Evolutionary conservation across 1,140 invertebrate genomes (phyloP).

Genomic region (Drosophila ambigua): DNA sequence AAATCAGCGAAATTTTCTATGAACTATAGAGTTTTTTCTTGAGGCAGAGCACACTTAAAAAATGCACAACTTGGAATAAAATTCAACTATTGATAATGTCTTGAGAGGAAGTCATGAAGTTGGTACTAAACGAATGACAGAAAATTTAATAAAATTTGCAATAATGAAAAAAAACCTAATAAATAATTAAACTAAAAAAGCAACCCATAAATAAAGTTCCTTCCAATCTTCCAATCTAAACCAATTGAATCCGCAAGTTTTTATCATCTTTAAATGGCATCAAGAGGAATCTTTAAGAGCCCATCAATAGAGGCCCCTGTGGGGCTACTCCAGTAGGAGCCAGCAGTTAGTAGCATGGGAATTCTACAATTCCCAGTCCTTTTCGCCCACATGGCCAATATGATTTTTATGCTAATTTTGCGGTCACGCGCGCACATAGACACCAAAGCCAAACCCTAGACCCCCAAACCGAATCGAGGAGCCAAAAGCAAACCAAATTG

Average conservation of each 20-base stretch:
- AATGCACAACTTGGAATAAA: background rate
- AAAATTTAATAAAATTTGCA: no score
- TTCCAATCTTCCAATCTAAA: background rate
- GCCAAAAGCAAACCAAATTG: conserved; percentile 67
- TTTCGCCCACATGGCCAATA: conserved; percentile 66
- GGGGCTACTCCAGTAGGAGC: background rate
- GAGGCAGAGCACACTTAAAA: background rate
- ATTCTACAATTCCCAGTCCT: conserved; percentile 6
- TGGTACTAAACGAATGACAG: no score
- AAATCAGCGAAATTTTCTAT: background rate
- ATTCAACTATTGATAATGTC: no score
- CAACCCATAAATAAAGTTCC: no score
- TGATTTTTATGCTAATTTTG: conserved; percentile 82
- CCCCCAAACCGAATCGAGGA: conserved; percentile 38
- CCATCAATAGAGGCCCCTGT: conserved; percentile 18
- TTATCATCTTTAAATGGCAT: conserved; percentile 32
- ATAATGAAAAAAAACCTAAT: no score
- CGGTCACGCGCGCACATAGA: conserved; percentile 66
- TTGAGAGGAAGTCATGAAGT: no score
- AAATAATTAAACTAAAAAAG: no score
- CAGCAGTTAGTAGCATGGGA: background rate
- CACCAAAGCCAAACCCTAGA: conserved; percentile 46
- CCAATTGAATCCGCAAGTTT: conserved; percentile 2
- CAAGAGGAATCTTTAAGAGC: conserved; percentile 35
- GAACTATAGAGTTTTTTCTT: no score